Percentiles rank a stretch among this genome's conserved stretches.
These are phyloP conservation scores for Epinephelus malabaricus DNA, from an alignment of 2,797 vertebrate genomes.

Conservation along the genomic window DNA sequence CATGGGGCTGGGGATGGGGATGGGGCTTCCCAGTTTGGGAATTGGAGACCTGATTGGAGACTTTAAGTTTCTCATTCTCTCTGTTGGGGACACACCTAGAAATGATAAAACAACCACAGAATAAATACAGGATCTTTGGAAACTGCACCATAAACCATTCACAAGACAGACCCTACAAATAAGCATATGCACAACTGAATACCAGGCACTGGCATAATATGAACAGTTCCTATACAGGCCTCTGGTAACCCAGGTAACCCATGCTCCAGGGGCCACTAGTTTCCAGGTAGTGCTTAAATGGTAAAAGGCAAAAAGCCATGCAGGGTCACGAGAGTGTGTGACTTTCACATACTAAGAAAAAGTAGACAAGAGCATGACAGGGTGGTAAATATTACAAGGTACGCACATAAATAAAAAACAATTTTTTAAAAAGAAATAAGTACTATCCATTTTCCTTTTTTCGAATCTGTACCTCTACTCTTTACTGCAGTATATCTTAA, in stretches of 20 bases:
- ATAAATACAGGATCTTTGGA: constrained; percentile 12
- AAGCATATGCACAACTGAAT: background rate
- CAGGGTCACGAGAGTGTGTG: background rate
- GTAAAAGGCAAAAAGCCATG: background rate
- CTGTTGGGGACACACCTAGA: constrained; percentile 86
- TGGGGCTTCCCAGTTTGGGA: constrained; percentile 88
- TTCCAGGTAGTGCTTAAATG: constrained; percentile 16
- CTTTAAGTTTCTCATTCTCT: constrained; percentile 89
- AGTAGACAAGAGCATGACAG: background rate
- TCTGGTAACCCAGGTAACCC: constrained; percentile 7
- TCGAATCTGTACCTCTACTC: too few species aligned
- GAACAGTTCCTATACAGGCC: background rate
- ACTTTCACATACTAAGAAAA: constrained; percentile 23
- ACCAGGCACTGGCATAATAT: background rate
- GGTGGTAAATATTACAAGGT: too few species aligned
- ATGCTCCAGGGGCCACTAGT: background rate
- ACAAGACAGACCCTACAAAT: background rate
- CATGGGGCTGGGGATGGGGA: constrained; percentile 86
- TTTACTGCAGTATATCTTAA: too few species aligned
- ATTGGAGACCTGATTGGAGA: constrained; percentile 87
- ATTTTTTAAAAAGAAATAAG: too few species aligned
- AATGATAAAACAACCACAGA: constrained; percentile 32
- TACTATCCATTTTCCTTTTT: too few species aligned
- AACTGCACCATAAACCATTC: background rate
- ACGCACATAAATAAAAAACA: too few species aligned